Base-by-base conservation (phyloP, 2,888 invertebrate species). In the Cyrtodaria siliqua region DNA sequence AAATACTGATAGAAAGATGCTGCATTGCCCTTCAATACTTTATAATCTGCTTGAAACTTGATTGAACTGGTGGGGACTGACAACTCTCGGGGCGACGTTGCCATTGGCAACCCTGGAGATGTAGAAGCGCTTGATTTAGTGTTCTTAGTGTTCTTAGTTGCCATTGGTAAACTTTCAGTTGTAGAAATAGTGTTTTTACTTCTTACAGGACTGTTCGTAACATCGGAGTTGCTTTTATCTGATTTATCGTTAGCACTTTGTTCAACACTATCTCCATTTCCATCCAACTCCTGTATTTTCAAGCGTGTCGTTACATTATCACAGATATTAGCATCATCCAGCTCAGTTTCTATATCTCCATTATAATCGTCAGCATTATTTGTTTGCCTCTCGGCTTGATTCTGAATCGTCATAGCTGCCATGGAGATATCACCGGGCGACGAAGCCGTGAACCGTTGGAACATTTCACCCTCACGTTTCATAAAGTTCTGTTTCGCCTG, bases 1-100 rank as follows among this genome's bases (percentile, higher is more conserved):
- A 92, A 84, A 79, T 92, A 92, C 27, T 84, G 61, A 75, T 87
- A 90, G 68, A 91, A 89, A 8, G 83, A 70, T 14, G 86, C 78
- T 4, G 73, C 64, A 38, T 89, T 79, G 59, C 84, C 79, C 63
- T 88, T 91, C 23, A 92, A 71, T 23, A 78, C 60, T 75, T 89
- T 90, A 83, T 88, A 92, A 63, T 91, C 90, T 40, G 89, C 72
- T 68, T 91, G 91, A 60, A 92, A 92, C 79, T 92, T 91, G 44
- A 85, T 89, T 1, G 92, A 90, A 44, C 86, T 86, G 33, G 82
- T 72, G 29, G 90, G 90, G 6, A 84, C 71, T 23, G 79, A 55
- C 18, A 55, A 26, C 23, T 63, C 60, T 50, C 70, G 42, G 1
- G 69, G 75, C 23, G 68, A 68, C n/a, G 26, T 24, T 33, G 33